Percentiles rank a stretch among this genome's conserved stretches.
Evolutionary conservation across 2,113 vertebrate genomes (phyloP).

Genomic region (Colossoma macropomum): DNA sequence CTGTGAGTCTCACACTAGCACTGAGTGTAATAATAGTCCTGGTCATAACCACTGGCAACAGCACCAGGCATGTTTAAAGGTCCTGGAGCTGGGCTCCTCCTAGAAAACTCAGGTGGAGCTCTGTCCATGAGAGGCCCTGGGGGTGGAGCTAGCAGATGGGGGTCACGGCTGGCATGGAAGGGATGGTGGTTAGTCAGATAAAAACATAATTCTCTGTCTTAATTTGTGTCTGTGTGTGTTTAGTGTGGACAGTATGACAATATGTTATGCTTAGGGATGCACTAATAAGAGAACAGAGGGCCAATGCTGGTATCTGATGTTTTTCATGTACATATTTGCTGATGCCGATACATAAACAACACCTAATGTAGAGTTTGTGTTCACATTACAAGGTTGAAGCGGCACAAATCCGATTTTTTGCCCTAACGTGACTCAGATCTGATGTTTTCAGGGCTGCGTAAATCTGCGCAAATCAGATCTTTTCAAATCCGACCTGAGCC

Average conservation of each 20-base stretch:
- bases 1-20: slow-evolving; percentile 63
- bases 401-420: too few species aligned
- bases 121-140: slow-evolving; percentile 68
- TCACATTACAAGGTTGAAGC: too few species aligned
- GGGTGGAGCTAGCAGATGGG: slow-evolving; percentile 58
- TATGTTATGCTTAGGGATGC: not conserved
- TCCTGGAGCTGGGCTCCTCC: slow-evolving; percentile 67
- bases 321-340: too few species aligned
- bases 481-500: too few species aligned
- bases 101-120: slow-evolving; percentile 69
- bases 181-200: slow-evolving; percentile 55
- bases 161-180: slow-evolving; percentile 55
- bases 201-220: slow-evolving; percentile 28
- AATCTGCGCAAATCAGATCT: too few species aligned
- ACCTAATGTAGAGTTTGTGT: too few species aligned
- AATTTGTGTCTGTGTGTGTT: slow-evolving; percentile 21
- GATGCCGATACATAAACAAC: too few species aligned
- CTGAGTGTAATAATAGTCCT: slow-evolving; percentile 62
- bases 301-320: too few species aligned
- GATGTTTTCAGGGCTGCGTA: too few species aligned
- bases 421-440: too few species aligned
- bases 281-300: not conserved
- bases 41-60: slow-evolving; percentile 69
- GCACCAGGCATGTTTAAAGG: slow-evolving; percentile 70
- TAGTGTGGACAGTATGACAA: not conserved